phyloP scores from a whole-genome alignment of 2,797 vertebrate species.

The Characodon lateralis region DNA sequence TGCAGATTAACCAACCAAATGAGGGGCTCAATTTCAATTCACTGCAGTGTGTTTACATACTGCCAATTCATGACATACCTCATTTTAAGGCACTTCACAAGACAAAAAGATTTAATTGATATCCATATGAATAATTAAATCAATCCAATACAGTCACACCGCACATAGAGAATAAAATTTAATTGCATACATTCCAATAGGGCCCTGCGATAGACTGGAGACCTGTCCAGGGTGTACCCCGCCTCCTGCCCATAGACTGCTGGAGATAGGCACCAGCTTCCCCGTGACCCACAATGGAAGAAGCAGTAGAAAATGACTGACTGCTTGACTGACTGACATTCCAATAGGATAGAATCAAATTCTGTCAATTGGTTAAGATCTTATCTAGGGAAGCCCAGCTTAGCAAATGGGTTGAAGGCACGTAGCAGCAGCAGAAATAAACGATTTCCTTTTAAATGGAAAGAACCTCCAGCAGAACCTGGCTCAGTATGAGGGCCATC shows the following conservation, averaged over 20 bases:
- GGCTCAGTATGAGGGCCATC: not conserved
- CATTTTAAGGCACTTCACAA: not conserved
- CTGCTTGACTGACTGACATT: no score
- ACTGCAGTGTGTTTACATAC: not conserved
- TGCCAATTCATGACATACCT: not conserved
- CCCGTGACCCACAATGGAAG: no score
- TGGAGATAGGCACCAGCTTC: no score
- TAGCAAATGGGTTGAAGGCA: not conserved
- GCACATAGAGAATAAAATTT: not conserved
- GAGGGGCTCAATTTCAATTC: not conserved
- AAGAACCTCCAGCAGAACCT: constrained; percentile 1
- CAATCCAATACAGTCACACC: no score
- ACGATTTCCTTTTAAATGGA: not conserved
- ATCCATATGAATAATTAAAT: not conserved
- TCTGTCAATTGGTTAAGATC: no score
- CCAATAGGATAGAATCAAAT: no score
- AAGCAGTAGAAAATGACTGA: no score
- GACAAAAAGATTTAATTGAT: not conserved
- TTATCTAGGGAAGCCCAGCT: no score
- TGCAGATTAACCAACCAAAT: no score
- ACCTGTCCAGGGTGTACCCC: no score
- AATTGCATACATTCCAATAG: not conserved
- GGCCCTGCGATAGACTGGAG: no score
- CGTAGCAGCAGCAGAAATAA: not conserved
- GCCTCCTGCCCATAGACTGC: no score